Conservation (phyloP, 1,140 invertebrate species). For the Drosophila nasuta region DNA sequence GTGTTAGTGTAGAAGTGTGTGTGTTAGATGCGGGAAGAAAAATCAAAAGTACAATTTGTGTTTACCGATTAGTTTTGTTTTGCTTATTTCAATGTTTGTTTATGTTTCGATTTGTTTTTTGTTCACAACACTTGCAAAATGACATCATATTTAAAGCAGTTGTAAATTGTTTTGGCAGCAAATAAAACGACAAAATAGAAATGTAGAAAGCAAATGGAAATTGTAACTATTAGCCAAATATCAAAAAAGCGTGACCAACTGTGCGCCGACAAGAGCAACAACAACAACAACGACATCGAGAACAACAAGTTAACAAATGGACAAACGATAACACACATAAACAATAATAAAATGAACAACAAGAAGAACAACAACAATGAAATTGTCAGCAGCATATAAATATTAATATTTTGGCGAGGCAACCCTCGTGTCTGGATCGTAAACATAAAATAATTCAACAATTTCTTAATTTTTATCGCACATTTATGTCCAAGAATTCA, state of each 20-base stretch:
- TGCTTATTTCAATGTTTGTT: conserved; percentile 50
- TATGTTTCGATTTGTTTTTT: conserved; percentile 21
- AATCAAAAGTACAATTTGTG: conserved; percentile 62
- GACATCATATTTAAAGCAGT: conserved; percentile 66
- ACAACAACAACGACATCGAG: conserved; percentile 33
- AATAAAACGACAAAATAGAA: conserved; percentile 45
- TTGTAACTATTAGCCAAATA: conserved; percentile 71
- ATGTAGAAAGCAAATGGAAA: conserved; percentile 39
- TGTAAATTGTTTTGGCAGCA: conserved; percentile 76
- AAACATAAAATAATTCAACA: conserved; percentile 80
- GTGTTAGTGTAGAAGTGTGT: conserved; percentile 38
- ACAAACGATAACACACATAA: conserved; percentile 48
- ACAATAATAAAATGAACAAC: conserved; percentile 15
- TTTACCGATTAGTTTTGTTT: conserved; percentile 72
- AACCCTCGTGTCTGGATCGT: conserved; percentile 32
- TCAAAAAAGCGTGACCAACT: conserved; percentile 74
- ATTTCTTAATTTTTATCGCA: conserved; percentile 80
- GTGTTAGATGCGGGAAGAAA: conserved; percentile 37
- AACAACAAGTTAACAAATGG: conserved; percentile 35
- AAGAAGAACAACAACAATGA: conserved; percentile 27
- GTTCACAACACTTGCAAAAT: conserved; percentile 76
- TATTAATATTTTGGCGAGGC: conserved; percentile 55
- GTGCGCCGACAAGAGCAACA: conserved; percentile 68
- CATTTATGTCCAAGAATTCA: conserved; percentile 58
- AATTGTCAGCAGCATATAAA: conserved; percentile 39